Conservation (phyloP, 2,888 invertebrate species). For the Napeogenes inachia region DNA sequence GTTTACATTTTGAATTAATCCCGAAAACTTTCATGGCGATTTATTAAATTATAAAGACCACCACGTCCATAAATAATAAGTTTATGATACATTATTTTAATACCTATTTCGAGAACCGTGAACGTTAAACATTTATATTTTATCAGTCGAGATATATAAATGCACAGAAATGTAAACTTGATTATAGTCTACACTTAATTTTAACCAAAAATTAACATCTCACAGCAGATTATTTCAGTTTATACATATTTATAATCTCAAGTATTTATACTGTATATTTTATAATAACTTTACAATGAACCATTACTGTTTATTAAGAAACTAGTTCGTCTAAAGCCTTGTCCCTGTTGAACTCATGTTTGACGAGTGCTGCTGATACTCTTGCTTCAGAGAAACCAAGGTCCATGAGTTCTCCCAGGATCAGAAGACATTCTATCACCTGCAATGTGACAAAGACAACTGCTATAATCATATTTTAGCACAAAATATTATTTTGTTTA, state of each 20-base stretch:
- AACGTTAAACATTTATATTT: constrained; percentile 1
- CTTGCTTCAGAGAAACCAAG: constrained; percentile 88
- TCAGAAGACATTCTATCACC: constrained; percentile 90
- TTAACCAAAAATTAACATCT: constrained; percentile 2
- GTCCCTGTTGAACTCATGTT: constrained; percentile 89
- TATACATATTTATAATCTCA: constrained; percentile 7
- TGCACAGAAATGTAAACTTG: constrained; percentile 1
- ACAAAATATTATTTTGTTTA: too few species aligned
- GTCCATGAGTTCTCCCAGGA: constrained; percentile 86
- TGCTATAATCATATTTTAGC: neutral
- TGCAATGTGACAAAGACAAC: constrained; percentile 52
- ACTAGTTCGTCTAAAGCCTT: constrained; percentile 90
- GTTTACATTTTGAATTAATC: too few species aligned
- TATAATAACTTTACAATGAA: constrained; percentile 8
- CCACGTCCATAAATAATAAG: too few species aligned
- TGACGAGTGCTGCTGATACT: constrained; percentile 84
- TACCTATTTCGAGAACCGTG: too few species aligned
- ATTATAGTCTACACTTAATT: constrained; percentile 7
- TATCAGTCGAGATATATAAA: neutral
- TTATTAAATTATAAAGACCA: too few species aligned
- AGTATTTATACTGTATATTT: constrained; percentile 16
- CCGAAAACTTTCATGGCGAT: too few species aligned
- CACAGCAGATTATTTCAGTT: neutral
- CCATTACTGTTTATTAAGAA: constrained; percentile 67
- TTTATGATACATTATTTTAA: too few species aligned